Base-by-base conservation (phyloP, 1,140 invertebrate genomes). In the Pectinophora gossypiella region DNA sequence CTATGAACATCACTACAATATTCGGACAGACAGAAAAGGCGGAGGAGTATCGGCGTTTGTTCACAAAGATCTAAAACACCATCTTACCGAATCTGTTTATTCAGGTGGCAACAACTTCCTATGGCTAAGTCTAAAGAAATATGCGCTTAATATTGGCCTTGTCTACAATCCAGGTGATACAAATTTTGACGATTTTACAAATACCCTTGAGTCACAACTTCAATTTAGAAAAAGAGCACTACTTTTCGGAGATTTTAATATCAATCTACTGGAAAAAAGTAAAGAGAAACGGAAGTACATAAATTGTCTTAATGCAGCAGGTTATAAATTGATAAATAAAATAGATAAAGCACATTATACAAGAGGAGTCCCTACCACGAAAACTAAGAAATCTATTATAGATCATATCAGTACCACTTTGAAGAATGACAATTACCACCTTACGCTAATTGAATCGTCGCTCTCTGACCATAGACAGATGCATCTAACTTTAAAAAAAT, bases 241-340 rank as follows among this genome's bases (percentile, higher is more conserved):
- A n/a, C 23, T 54, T 2, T 51, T 54, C 36, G 57, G 52, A 2
- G 57, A 59, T 42, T 48, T 59, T 13, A 59, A 59, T 22, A 42
- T 55, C 0, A 38, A 59, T 21, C 3, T 59, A 21, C 18, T 55
- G 10, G 15, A n/a, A 3, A 18, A 20, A 40, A 23, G 40, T 19
- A 40, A 42, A 42, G 21, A 21, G n/a, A 15, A 12, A 1, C 9
- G 20, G 16, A 5, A 42, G 1, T 50, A 40, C 15, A 5, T 38
- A 40, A 19, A 40, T 3, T 2, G 15, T 5, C 12, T 50, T 19
- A 40, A 38, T n/a, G 48, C 32, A 22, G n/a, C 35, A 2, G 35
- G 35, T 0, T 20, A 40, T 40, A 16, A 21, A 3, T 22, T 50
- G 3, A 13, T 50, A 7, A 50, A 50, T 27, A 6, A 19, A 27